Evolutionary conservation across 2,888 invertebrate genomes (phyloP), one percentile per base, ranked within the genome.

Genomic region (Melanargia galathea): DNA sequence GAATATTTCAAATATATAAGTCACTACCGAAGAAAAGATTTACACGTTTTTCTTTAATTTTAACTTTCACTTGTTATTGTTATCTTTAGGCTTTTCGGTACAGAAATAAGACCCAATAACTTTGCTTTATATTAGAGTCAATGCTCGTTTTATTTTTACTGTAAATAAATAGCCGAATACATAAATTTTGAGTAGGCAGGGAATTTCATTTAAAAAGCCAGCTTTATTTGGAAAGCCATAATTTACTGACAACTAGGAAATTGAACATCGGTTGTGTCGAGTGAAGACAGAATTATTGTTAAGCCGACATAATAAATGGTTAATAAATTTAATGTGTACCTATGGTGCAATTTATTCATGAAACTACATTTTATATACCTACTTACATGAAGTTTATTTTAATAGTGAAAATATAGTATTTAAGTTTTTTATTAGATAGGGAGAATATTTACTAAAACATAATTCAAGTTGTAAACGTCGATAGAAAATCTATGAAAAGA

Each of bases 181-280:
- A 55, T 43, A 43, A 16, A 55, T 55, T 40, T 40, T 26, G 55
- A 43, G 26, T 43, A 26, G 24, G 16, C 11, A 55, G 26, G 16
- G 35, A 24, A 6, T 55, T 55, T 40, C 40, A 55, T 55, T 55
- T 55, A 55, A 55, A 55, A 55, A 24, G 16, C 22, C 40, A n/a
- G 40, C 55, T 43, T 40, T 55, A 55, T 55, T 55, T 55, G 55
- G 55, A 43, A 18, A 55, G 55, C 55, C 40, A 55, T 55, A 43
- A 55, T 55, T 55, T 55, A 55, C 43, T 55, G 55, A 18, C 55
- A 55, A 55, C 55, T 55, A 55, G 55, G 55, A 55, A 55, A 55
- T 55, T 55, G 55, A 55, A 55, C 55, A 55, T 55, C 43, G 55
- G 55, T 43, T 26, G 55, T 55, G 55, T 43, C 55, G 55, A 43